Evolutionary conservation across 2,888 invertebrate species (phyloP).

Genomic region (Euzetes globulus): DNA sequence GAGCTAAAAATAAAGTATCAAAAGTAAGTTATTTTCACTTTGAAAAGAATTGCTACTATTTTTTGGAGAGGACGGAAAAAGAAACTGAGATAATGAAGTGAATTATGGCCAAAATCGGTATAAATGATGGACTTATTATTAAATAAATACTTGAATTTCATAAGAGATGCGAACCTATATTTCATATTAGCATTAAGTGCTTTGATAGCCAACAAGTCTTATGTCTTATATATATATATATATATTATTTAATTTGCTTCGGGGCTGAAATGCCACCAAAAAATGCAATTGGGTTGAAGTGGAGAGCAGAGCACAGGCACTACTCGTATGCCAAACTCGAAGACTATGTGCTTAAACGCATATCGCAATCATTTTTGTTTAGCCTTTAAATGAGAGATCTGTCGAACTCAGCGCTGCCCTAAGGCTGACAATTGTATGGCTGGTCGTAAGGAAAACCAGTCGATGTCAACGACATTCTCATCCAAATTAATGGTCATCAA

Average conservation of each 20-base stretch:
- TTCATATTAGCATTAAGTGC: constrained; percentile 6
- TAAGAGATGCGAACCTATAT: neutral
- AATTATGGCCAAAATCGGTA: neutral
- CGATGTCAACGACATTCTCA: constrained; percentile 10
- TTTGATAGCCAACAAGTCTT: neutral
- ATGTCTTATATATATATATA: neutral
- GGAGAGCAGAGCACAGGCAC: neutral
- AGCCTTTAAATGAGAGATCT: constrained; percentile 19
- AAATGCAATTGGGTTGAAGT: constrained; percentile 18
- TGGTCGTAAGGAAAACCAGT: neutral
- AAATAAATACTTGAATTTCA: neutral
- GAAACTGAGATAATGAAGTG: neutral
- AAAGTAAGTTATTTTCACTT: neutral
- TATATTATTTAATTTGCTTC: constrained; percentile 5
- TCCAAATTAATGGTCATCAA: constrained; percentile 19
- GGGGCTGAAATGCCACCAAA: constrained; percentile 11
- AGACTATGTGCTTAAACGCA: constrained; percentile 6
- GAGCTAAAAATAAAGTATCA: neutral
- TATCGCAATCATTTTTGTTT: constrained; percentile 17
- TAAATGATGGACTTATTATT: constrained; percentile 12
- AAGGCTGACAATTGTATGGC: constrained; percentile 16
- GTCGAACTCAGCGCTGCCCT: constrained; percentile 13
- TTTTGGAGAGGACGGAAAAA: neutral
- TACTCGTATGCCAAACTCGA: too few relatives aligned
- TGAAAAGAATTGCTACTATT: neutral